Evolutionary conservation across 2,113 vertebrate genomes (phyloP), one percentile per base, ranked within the genome.

Genomic region (Okapia johnstoni): DNA sequence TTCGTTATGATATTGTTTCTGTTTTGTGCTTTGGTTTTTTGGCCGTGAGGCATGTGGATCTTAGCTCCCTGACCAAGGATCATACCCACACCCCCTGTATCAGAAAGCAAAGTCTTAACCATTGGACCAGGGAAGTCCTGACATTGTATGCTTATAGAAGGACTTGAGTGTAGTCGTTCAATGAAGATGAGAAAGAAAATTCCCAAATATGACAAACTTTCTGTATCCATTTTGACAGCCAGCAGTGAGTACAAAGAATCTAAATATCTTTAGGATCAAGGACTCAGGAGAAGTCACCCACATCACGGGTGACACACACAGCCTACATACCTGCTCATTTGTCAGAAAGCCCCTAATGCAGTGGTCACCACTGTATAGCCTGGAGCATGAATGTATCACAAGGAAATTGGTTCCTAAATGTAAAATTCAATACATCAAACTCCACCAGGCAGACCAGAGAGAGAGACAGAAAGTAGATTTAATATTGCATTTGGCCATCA

Each of bases 341-440:
- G 60, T 97, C 77, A 93, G 70, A 94, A 95, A 84, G 52, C 63
- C 52, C 48, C 80, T 91, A 92, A 98, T 88, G 30, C 25, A 94
- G 28, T 95, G 73, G 88, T 57, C 83, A 87, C 54, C 30, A 36
- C 30, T 50, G 16, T 50, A 94, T 14, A 91, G 81, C 93, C 73
- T 55, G 23, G 28, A 95, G 95, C 83, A 94, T 12, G 61, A 96
- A 97, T 98, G 94, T 93, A 95, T 98, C 97, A 97, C 96, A 95
- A 94, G 81, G 17, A 97, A 97, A 96, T 96, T 97, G 85, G 93
- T 85, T 94, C 58, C 40, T 93, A 77, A 95, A 93, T 95, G 58
- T 97, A 98, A 97, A 96, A 98, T 95, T 95, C 83, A 97, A 94
- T 97, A 97, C 11, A 94, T 98, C 88, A 94, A 96, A 97, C 57